Conservation (phyloP, 2,888 invertebrate species). For the Chymomyza fuscimana region DNA sequence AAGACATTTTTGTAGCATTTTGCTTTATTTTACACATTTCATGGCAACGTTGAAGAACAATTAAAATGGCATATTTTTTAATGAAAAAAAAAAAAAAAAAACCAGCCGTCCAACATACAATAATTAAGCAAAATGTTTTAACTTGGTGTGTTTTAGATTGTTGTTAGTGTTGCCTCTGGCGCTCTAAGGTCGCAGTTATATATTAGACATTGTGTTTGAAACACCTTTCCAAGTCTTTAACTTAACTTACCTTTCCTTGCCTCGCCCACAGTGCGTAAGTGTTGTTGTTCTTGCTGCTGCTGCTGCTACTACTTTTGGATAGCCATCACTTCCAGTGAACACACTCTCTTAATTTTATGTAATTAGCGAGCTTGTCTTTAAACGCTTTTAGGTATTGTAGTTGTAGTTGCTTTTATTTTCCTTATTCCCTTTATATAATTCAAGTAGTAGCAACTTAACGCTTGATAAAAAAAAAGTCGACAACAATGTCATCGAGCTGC, state of each 20-base stretch:
- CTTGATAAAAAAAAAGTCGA: constrained; percentile 45
- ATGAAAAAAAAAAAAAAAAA: constrained; percentile 8
- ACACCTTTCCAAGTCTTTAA: background rate
- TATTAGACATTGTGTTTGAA: background rate
- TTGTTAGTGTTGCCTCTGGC: constrained; percentile 18
- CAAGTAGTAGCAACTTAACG: too few relatives aligned
- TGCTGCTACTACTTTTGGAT: background rate
- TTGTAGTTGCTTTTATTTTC: constrained; percentile 1
- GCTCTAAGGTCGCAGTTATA: constrained; percentile 1
- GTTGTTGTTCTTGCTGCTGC: background rate
- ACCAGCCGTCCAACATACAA: constrained; percentile 25
- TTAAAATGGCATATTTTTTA: constrained; percentile 51
- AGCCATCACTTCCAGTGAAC: constrained; percentile 47
- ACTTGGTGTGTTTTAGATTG: background rate
- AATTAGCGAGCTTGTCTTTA: constrained; percentile 64
- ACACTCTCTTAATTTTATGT: constrained; percentile 50
- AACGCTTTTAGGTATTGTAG: constrained; percentile 45
- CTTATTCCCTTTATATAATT: background rate
- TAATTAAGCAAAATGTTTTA: constrained; percentile 38
- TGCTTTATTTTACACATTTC: constrained; percentile 2
- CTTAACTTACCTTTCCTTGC: background rate
- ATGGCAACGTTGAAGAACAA: constrained; percentile 40
- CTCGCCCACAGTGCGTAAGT: constrained; percentile 2
- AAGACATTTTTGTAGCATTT: constrained; percentile 16
- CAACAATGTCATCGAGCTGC: constrained; percentile 45